Evolutionary conservation across 2,797 vertebrate genomes (phyloP).

Genomic region (Rallus crepitans): DNA sequence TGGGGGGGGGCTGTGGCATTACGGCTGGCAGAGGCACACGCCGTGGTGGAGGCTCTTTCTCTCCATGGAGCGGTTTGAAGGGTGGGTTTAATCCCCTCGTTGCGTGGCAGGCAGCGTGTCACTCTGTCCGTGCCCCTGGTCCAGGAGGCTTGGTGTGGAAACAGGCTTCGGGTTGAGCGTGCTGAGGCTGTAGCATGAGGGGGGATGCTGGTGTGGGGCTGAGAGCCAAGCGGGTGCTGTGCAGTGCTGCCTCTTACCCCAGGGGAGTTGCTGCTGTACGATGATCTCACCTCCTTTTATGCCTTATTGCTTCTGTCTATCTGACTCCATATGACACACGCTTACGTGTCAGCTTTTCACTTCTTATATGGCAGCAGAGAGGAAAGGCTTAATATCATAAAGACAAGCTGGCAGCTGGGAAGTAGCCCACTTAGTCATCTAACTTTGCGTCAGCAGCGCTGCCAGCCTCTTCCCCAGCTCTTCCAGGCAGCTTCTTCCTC

Average conservation of each 20-base stretch:
- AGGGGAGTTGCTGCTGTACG: background rate
- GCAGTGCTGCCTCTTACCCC: constrained; percentile 1
- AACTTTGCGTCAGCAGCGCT: constrained; percentile 11
- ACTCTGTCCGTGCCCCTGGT: background rate
- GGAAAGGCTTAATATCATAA: constrained; percentile 47
- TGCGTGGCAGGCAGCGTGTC: rapidly evolving
- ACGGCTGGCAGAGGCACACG: rapidly evolving
- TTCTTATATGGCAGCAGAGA: constrained; percentile 51
- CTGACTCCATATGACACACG: constrained; percentile 47
- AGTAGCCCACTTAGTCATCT: constrained; percentile 46
- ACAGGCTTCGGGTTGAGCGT: background rate
- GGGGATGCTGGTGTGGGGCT: background rate
- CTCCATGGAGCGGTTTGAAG: background rate
- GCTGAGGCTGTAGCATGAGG: rapidly evolving
- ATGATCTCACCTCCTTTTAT: constrained; percentile 70
- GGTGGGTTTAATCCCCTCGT: background rate
- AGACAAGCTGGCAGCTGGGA: constrained; percentile 65
- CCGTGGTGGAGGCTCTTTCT: background rate
- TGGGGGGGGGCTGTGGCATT: background rate
- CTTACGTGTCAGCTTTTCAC: constrained; percentile 67
- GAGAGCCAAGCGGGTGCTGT: background rate
- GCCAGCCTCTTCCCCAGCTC: background rate
- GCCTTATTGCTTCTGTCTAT: constrained; percentile 73
- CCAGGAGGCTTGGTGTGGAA: background rate
- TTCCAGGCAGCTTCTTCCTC: background rate